phyloP scores from a whole-genome alignment of 2,797 vertebrate species.

The Alca torda region DNA sequence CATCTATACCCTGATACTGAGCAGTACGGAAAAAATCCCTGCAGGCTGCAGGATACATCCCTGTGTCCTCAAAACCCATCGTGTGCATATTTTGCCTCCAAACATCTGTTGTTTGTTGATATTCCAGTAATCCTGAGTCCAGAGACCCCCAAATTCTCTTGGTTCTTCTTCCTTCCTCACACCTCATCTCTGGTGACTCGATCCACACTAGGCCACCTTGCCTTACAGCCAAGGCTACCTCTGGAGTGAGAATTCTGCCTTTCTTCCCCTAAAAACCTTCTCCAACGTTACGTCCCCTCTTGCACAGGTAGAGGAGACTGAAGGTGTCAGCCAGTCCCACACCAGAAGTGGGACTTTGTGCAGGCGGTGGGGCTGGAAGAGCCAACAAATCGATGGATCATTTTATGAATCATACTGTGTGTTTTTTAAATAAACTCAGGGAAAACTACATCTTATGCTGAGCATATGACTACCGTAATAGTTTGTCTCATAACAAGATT shows the following conservation, averaged over 20 bases:
- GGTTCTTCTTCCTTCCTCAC: background rate
- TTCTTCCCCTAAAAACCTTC: background rate
- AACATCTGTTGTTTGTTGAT: background rate
- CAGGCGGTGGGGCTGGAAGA: fast-evolving
- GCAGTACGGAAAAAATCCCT: background rate
- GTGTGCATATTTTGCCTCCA: background rate
- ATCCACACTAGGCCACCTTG: background rate
- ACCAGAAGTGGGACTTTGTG: background rate
- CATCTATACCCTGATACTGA: background rate
- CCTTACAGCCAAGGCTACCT: background rate
- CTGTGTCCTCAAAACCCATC: background rate
- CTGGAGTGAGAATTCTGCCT: background rate
- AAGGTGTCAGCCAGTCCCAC: background rate
- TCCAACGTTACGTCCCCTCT: background rate
- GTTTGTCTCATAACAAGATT: constrained; percentile 33
- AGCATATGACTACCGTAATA: constrained; percentile 39
- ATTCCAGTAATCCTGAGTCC: background rate
- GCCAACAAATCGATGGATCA: background rate
- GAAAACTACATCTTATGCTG: background rate
- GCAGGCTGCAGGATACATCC: background rate
- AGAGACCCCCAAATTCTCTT: background rate
- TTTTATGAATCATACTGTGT: background rate
- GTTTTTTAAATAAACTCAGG: background rate
- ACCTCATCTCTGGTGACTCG: background rate
- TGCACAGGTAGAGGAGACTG: background rate